These are phyloP conservation scores for Melanerpes aurifrons DNA, from an alignment of 2,113 vertebrate species.

Conservation along the genomic window DNA sequence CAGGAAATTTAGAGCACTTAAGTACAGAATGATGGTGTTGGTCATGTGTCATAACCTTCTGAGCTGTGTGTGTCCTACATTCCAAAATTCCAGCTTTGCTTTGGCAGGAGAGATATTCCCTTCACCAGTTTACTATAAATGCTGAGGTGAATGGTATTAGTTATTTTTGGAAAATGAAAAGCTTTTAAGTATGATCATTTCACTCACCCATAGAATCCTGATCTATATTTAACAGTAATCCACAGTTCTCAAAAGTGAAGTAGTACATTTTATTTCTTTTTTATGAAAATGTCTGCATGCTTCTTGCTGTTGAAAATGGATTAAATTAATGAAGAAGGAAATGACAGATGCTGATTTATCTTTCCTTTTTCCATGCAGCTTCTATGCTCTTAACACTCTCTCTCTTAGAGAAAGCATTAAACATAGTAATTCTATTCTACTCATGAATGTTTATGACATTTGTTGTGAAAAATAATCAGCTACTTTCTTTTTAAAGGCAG, in stretches of 20 bases:
- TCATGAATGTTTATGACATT: background rate
- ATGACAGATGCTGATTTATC: background rate
- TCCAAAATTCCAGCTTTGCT: conserved; percentile 22
- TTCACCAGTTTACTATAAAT: conserved; percentile 16
- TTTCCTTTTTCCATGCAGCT: background rate
- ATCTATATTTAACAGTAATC: conserved; percentile 11
- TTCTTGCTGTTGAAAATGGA: background rate
- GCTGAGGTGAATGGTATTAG: background rate
- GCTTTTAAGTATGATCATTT: background rate
- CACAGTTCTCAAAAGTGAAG: background rate
- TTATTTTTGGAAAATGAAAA: conserved; percentile 43
- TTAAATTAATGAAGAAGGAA: background rate
- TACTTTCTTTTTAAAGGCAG: conserved; percentile 85
- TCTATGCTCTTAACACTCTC: background rate
- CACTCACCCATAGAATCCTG: background rate
- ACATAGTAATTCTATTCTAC: background rate
- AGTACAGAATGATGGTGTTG: background rate
- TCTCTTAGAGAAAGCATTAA: background rate
- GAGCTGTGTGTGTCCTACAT: background rate
- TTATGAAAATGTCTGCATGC: background rate
- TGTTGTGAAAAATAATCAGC: conserved; percentile 57
- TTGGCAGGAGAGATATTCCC: background rate
- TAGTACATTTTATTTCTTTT: background rate
- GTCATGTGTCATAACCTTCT: conserved; percentile 1
- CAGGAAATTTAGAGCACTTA: background rate